These are phyloP conservation scores for Acanthiza pusilla DNA, from an alignment of 2,797 vertebrate species.

Conservation along the genomic window DNA sequence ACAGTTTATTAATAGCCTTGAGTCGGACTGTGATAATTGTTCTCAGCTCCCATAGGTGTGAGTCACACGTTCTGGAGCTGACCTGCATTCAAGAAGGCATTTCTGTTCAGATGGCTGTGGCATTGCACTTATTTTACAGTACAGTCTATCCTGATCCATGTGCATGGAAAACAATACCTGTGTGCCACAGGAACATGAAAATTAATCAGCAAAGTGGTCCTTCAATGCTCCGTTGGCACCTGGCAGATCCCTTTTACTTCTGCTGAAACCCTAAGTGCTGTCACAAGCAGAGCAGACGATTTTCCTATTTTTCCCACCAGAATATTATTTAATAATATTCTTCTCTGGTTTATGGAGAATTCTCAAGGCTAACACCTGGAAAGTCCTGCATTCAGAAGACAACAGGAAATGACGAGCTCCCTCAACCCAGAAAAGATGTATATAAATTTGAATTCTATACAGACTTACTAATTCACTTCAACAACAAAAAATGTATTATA, in stretches of 20 bases:
- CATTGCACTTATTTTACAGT: background rate
- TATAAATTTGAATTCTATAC: background rate
- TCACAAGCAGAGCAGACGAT: background rate
- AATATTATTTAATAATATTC: background rate
- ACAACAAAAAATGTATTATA: background rate
- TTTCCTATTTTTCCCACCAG: background rate
- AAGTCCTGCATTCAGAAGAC: background rate
- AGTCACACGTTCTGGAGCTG: background rate
- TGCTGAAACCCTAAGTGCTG: background rate
- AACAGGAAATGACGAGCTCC: background rate
- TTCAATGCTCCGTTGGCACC: background rate
- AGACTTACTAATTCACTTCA: background rate
- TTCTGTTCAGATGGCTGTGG: background rate
- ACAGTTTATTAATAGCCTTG: background rate
- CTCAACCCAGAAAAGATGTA: background rate
- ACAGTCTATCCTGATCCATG: background rate
- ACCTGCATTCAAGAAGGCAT: background rate
- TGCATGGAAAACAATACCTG: rapidly evolving
- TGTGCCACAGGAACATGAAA: background rate
- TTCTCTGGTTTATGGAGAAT: background rate
- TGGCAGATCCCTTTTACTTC: background rate
- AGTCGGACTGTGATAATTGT: background rate
- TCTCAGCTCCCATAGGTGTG: background rate
- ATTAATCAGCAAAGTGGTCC: background rate
- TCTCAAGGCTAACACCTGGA: background rate